A percentile compares a stretch with the other conserved stretches of the same genome.
Evolutionary conservation across 2,888 invertebrate genomes (phyloP).

Genomic region (Sminthurinus aureus): DNA sequence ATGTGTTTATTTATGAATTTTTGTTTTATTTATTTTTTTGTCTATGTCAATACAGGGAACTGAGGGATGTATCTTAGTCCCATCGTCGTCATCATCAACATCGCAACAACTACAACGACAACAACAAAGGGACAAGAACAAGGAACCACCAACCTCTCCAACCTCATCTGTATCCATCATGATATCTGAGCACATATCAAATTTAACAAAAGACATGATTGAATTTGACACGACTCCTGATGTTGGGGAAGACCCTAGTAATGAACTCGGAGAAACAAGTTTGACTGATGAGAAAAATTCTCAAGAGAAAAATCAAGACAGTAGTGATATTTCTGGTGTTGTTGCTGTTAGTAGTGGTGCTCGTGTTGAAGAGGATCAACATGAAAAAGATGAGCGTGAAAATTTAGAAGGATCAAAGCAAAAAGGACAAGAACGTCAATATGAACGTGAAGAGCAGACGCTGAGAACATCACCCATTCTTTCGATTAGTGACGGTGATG

Average conservation of each 20-base stretch:
- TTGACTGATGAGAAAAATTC: neutral
- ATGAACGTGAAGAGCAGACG: neutral
- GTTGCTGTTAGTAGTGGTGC: too few species aligned
- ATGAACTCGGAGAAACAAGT: constrained; percentile 20
- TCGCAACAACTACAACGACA: too few species aligned
- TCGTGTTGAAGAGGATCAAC: neutral
- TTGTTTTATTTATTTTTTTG: constrained; percentile 3
- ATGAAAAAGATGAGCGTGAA: neutral
- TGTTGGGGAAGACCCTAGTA: constrained; percentile 20
- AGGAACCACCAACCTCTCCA: constrained; percentile 5
- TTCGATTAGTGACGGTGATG: neutral
- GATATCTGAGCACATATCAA: constrained; percentile 36
- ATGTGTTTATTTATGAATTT: neutral
- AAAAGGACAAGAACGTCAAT: neutral
- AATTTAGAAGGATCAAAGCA: neutral
- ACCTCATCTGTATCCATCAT: neutral
- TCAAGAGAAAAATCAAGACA: neutral
- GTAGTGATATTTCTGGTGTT: neutral
- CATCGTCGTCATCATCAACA: neutral
- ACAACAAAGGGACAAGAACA: neutral
- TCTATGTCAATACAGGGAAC: neutral
- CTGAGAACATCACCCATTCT: neutral
- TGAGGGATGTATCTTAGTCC: constrained; percentile 21
- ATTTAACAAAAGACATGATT: constrained; percentile 29
- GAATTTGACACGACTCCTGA: constrained; percentile 29